Base-by-base conservation (phyloP, 2,888 invertebrate genomes). In the Gerosis bhagava region DNA sequence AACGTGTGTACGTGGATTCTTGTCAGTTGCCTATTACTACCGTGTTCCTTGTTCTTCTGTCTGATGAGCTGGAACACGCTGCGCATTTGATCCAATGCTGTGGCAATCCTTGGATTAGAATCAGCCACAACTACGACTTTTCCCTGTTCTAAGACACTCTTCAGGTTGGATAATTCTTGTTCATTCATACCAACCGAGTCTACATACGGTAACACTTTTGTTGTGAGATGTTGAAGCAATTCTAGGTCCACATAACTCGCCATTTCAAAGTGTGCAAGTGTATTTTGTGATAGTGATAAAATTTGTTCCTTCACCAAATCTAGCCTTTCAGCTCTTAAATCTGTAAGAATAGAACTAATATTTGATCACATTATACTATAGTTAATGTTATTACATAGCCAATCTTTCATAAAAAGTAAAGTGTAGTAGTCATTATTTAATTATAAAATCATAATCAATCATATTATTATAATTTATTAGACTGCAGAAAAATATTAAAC, bases 141-240 rank as follows among this genome's bases (percentile, higher is more conserved):
- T 2, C 94, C 94, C 63, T 91, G 87, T 50, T 92, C 89, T 40
- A 96, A 75, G 3, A 95, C 91, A 69, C 93, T 93, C 49, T 92
- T 90, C 5, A 96, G 75, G 78, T 96, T 96, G 0, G 94, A 92
- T 42, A 96, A 80, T 77, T 96, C 96, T 77, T 96, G 96, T 68
- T 96, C 96, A 66, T 96, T 96, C 95, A 96, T 96, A 2, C 96
- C 96, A 3, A 96, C 83, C 0, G 96, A 96, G 69, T 96, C 95
- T 0, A 94, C 91, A 65, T 91, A 93, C 0, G 95, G 94, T 51
- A 96, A 82, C 0, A 96, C 90, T 57, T 91, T 88, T 3, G 92
- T 88, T 0, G 92, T 90, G 0, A 96, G 75, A 34, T 94, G 92
- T 43, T 90, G 80, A 6, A 96, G 73, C 6, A 96, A 80, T 31